Percentiles rank a stretch among this genome's conserved stretches.
These are phyloP conservation scores for Lasius fuliginosus DNA, from an alignment of 2,888 invertebrate species.

Conservation along the genomic window DNA sequence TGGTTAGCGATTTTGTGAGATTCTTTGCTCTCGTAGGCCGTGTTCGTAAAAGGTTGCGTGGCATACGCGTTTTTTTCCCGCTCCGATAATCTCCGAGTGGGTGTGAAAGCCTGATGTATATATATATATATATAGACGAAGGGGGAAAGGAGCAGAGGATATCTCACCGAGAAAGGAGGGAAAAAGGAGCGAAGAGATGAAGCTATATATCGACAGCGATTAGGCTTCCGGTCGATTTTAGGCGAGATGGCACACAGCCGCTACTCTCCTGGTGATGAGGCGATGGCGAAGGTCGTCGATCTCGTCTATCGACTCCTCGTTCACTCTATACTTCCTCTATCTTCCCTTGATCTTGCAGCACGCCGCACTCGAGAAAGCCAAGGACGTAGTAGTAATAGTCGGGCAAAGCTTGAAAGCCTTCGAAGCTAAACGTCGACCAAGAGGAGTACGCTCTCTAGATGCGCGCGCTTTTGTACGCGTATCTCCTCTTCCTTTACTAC, in stretches of 20 bases:
- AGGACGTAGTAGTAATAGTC: conserved; percentile 57
- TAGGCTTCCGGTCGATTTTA: conserved; percentile 59
- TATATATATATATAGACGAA: conserved; percentile 4
- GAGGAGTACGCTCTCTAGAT: conserved; percentile 61
- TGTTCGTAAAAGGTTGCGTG: neutral
- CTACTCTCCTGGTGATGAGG: conserved; percentile 43
- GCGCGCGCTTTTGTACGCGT: conserved; percentile 52
- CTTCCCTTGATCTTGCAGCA: conserved; percentile 60
- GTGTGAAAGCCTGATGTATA: conserved; percentile 7
- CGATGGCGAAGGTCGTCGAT: conserved; percentile 44
- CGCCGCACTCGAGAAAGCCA: conserved; percentile 58
- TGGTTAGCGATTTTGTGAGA: conserved; percentile 22
- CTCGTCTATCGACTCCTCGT: conserved; percentile 43
- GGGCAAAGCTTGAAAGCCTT: conserved; percentile 74
- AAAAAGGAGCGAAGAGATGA: conserved; percentile 50
- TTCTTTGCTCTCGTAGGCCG: conserved; percentile 43
- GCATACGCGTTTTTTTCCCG: conserved; percentile 12
- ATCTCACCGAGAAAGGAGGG: conserved; percentile 33
- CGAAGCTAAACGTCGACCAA: conserved; percentile 73
- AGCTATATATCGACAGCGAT: conserved; percentile 62
- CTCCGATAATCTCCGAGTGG: conserved; percentile 29
- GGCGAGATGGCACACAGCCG: conserved; percentile 45
- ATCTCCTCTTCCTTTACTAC: conserved; percentile 47
- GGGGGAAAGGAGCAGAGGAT: neutral
- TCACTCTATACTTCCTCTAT: conserved; percentile 46